Percentiles rank a stretch among this genome's conserved stretches.
These are phyloP conservation scores for Cinclus mexicanus DNA, from an alignment of 2,113 vertebrate genomes.

Conservation along the genomic window DNA sequence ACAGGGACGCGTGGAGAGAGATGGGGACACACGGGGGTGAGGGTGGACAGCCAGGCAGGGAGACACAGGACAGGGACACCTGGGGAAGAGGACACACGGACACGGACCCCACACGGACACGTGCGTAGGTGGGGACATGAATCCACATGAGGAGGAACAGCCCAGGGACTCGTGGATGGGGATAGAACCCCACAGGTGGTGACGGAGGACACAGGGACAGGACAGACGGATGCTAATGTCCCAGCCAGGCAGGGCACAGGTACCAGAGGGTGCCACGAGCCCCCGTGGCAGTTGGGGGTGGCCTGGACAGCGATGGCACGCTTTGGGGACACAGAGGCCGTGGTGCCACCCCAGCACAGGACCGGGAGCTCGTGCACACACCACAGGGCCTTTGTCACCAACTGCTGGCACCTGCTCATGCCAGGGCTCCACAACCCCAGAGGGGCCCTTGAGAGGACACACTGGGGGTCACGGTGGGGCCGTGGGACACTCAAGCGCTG, in stretches of 20 bases:
- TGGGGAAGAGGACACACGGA: background rate
- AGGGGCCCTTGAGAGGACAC: background rate
- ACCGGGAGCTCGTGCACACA: accelerated
- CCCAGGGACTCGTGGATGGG: background rate
- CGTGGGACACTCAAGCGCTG: background rate
- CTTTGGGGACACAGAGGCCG: background rate
- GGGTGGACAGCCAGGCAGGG: background rate
- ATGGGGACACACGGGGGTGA: background rate
- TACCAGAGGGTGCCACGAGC: background rate
- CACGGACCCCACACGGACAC: background rate
- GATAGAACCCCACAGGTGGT: background rate
- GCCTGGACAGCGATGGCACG: accelerated
- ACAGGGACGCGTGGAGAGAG: too few species aligned
- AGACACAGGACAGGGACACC: background rate
- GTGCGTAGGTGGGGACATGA: background rate
- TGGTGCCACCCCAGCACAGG: background rate
- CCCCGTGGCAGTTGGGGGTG: accelerated
- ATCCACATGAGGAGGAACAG: background rate
- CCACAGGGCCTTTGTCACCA: background rate
- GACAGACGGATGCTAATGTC: accelerated
- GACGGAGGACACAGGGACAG: background rate
- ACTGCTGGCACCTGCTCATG: background rate
- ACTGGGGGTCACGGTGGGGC: background rate
- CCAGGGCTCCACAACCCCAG: background rate
- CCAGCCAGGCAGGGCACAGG: background rate